Evolutionary conservation across 2,888 invertebrate genomes (phyloP).

Genomic region (Yponomeuta evonymella): DNA sequence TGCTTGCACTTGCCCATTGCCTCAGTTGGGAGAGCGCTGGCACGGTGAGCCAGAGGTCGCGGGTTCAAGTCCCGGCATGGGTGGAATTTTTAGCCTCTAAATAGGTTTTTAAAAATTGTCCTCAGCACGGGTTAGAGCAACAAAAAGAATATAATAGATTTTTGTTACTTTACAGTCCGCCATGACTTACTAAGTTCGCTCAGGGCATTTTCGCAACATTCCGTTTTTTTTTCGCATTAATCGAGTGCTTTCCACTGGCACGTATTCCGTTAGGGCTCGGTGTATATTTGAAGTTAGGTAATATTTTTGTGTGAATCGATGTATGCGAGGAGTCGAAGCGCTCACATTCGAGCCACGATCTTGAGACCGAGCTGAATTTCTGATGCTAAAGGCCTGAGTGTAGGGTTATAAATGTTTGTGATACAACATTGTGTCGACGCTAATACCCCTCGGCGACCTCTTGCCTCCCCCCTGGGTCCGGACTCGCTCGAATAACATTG

Average conservation of each 20-base stretch:
- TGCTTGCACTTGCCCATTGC: too few species aligned
- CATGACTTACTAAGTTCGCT: neutral
- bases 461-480: neutral
- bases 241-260: neutral
- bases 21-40: too few species aligned
- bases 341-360: neutral
- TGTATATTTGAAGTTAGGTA: neutral
- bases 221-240: neutral
- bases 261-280: neutral
- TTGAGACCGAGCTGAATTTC: constrained; percentile 6
- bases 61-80: too few species aligned
- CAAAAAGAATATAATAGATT: too few species aligned
- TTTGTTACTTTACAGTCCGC: neutral
- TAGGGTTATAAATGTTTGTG: constrained; percentile 9
- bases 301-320: neutral
- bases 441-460: neutral
- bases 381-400: constrained; percentile 1
- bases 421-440: constrained; percentile 5
- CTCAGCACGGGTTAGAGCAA: too few species aligned
- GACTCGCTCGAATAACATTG: constrained; percentile 9
- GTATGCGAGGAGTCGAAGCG: neutral
- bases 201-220: neutral
- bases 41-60: too few species aligned
- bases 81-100: too few species aligned
- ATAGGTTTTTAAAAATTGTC: too few species aligned